Conservation (phyloP, 2,113 vertebrate species). For the Marmota flaviventris region DNA sequence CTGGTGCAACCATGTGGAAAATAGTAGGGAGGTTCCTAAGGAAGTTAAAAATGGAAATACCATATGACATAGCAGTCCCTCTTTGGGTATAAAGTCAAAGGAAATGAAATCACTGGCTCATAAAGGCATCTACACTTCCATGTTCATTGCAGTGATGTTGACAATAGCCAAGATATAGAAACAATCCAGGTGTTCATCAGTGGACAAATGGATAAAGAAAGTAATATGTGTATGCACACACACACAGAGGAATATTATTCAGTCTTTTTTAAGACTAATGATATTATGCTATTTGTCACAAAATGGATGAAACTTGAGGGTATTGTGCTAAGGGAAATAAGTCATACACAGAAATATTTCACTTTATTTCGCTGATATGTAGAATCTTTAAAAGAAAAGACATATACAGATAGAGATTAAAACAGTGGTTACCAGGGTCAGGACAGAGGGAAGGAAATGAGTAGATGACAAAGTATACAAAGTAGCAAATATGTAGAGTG, state of each 20-base stretch:
- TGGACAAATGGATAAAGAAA: not conserved
- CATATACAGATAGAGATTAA: not conserved
- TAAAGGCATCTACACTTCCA: not conserved
- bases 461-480: not conserved
- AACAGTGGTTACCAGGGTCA: not conserved
- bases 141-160: not conserved
- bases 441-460: not conserved
- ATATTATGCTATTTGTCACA: not conserved
- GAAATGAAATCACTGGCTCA: not conserved
- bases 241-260: not conserved
- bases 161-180: not conserved
- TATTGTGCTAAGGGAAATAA: not conserved
- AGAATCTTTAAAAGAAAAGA: not conserved
- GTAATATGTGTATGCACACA: not conserved
- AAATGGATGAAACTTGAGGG: not conserved
- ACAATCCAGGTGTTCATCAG: not conserved
- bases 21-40: not conserved
- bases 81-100: not conserved
- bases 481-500: not conserved
- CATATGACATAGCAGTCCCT: not conserved
- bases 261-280: not conserved
- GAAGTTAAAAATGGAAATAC: not conserved
- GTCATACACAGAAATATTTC: not conserved
- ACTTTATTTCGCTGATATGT: not conserved
- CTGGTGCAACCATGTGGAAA: not conserved